Evolutionary conservation across 2,888 invertebrate species (phyloP).

Genomic region (Monoplex corrugatus): DNA sequence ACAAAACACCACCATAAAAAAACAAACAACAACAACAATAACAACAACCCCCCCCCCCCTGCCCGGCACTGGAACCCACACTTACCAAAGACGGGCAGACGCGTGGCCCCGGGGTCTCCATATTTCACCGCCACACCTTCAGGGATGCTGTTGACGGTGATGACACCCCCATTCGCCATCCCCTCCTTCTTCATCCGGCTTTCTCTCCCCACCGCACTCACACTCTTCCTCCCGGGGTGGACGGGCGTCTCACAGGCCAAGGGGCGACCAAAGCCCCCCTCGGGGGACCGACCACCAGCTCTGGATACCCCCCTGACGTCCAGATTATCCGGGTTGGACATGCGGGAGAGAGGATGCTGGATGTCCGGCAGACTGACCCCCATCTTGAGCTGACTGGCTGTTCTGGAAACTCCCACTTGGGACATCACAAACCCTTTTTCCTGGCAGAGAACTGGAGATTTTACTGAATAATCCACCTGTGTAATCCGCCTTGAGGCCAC

Average conservation of each 20-base stretch:
- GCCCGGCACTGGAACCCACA: neutral
- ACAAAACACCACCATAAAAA: neutral
- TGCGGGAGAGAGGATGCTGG: conserved; percentile 77
- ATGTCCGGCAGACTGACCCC: conserved; percentile 74
- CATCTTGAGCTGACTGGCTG: conserved; percentile 64
- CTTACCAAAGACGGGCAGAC: conserved; percentile 80
- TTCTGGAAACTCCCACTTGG: conserved; percentile 69
- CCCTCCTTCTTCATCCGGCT: conserved; percentile 59
- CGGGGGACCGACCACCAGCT: conserved; percentile 68
- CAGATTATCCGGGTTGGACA: conserved; percentile 75
- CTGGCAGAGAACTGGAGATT: neutral
- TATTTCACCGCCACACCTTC: conserved; percentile 78
- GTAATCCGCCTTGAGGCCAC: no score
- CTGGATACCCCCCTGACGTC: conserved; percentile 75
- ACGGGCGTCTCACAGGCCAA: conserved; percentile 70
- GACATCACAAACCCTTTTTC: conserved; percentile 62
- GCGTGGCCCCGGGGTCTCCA: conserved; percentile 77
- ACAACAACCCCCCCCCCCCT: neutral
- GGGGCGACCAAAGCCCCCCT: conserved; percentile 66
- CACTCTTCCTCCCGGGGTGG: conserved; percentile 64
- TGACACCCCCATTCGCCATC: conserved; percentile 41
- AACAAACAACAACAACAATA: neutral
- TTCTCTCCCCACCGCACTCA: conserved; percentile 67
- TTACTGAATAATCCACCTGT: no score
- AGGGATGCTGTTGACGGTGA: conserved; percentile 72